phyloP scores from a whole-genome alignment of 2,113 vertebrate species.

The Cyphomyrus plagiostoma region DNA sequence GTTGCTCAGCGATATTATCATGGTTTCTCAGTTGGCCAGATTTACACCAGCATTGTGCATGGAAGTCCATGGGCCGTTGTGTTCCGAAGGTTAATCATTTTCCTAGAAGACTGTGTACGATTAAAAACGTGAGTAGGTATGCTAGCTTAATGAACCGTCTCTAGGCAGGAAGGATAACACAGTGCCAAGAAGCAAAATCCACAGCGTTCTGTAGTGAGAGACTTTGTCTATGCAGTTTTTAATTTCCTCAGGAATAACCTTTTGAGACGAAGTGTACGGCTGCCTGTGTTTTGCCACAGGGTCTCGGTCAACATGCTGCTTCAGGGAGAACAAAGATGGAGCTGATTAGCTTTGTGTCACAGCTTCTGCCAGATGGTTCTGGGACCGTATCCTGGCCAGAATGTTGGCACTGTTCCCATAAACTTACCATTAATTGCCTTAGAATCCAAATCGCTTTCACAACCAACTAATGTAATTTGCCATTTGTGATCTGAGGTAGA shows the following conservation, averaged over 20 bases:
- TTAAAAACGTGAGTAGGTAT: not conserved
- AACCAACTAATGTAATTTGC: not conserved
- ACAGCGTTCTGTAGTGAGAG: not conserved
- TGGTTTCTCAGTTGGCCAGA: not conserved
- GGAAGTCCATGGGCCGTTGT: not conserved
- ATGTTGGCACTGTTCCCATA: not conserved
- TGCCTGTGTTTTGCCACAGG: not conserved
- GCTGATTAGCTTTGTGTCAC: not conserved
- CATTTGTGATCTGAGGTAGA: not conserved
- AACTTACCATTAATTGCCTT: not conserved
- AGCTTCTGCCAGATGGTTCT: not conserved
- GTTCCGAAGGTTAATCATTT: not conserved
- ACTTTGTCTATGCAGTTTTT: not conserved
- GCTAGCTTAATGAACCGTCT: not conserved
- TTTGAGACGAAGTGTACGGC: not conserved
- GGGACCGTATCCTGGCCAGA: not conserved
- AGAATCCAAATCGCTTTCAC: not conserved
- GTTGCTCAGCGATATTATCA: not conserved
- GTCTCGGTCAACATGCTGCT: not conserved
- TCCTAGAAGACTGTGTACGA: not conserved
- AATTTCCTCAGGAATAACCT: conserved; percentile 11
- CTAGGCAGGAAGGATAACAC: not conserved
- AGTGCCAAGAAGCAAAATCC: not conserved
- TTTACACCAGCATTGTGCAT: not conserved
- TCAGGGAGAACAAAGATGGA: not conserved